Evolutionary conservation across 1,140 invertebrate species (phyloP), one percentile per base, ranked within the genome.

Genomic region (Aradophagus sp.): DNA sequence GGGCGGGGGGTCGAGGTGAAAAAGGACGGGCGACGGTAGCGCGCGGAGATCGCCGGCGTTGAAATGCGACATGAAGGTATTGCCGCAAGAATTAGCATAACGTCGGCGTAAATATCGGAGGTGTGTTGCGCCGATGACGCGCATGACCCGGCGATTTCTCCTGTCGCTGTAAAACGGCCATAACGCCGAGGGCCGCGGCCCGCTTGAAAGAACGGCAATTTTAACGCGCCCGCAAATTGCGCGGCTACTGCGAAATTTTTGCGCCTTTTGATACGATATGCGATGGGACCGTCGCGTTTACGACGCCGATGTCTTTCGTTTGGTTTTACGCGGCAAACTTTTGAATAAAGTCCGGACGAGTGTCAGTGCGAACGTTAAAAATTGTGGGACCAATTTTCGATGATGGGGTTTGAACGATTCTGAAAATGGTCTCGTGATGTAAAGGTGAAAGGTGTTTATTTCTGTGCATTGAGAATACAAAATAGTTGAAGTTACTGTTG

Each of bases 41-140:
- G 73, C 58, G 61, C 69, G 44, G 56, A 68, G 53, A 79, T 78
- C 67, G 52, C 53, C 69, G 71, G 73, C 73, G 80, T 78, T 80
- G 77, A 80, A 77, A 78, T 74, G 72, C 76, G 75, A 77, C 77
- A 78, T 73, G 74, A 73, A 79, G 75, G 67, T 78, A 75, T 80
- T 80, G 76, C 76, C 61, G 68, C 41, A 58, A 67, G 62, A 79
- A 77, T 77, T 81, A 79, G 73, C 79, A 77, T 76, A 76, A 77
- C 74, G 78, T 78, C 80, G 78, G 56, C 76, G 71, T 80, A 80
- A 81, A 82, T 78, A 81, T 80, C 72, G 76, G 72, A 65, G 66
- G 70, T 62, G 71, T 73, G 62, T 50, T 69, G 36, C 50, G 45
- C 53, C 42, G 56, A 61, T 73, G 71, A 68, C 63, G 63, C 63